Base-by-base conservation (phyloP, 1,140 invertebrate species). In the Nephila pilipes region DNA sequence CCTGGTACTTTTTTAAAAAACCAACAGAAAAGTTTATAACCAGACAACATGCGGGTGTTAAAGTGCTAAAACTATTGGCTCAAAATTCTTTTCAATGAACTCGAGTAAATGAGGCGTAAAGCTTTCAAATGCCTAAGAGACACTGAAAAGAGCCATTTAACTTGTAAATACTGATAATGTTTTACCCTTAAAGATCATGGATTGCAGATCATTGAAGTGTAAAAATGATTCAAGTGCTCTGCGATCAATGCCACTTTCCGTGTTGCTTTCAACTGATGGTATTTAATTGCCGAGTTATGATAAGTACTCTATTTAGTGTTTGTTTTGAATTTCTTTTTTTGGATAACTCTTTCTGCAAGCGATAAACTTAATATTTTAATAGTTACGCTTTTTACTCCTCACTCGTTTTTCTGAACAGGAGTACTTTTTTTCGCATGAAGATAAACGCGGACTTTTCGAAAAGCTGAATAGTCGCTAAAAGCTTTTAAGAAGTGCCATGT, bases 271-370 rank as follows among this genome's bases (percentile, higher is more conserved):
- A 60, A 87, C 32, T 60, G 80, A 81, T 46, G 85, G 20, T 20
- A 87, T 87, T 87, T 87, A 87, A 60, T 63, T 87, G 85, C 85
- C 32, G 32, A 87, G 57, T 58, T 60, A 85, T 60, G 83, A 85
- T 85, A 85, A 87, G 54, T 36, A 87, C 54, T 75, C 65, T 29
- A 75, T 75, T 75, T 75, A 75, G 32, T 3, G 63, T 58, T 12
- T 65, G n/a, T 65, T 65, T 65, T 2, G 65, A 29, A 36, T 32
- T 75, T 32, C 14, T 69, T 29, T 32, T 69, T 36, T 69, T 2
- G 12, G 0, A 12, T 75, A 32, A 32, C 25, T 75, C 25, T 75
- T 75, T 75, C 32, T 3, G 29, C 12, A 29, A 75, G 65, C 25
- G 65, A 69, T 69, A 69, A 69, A 69, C 65, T 16, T 14, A 36